phyloP scores from a whole-genome alignment of 2,888 invertebrate species.

The Rhingia campestris region DNA sequence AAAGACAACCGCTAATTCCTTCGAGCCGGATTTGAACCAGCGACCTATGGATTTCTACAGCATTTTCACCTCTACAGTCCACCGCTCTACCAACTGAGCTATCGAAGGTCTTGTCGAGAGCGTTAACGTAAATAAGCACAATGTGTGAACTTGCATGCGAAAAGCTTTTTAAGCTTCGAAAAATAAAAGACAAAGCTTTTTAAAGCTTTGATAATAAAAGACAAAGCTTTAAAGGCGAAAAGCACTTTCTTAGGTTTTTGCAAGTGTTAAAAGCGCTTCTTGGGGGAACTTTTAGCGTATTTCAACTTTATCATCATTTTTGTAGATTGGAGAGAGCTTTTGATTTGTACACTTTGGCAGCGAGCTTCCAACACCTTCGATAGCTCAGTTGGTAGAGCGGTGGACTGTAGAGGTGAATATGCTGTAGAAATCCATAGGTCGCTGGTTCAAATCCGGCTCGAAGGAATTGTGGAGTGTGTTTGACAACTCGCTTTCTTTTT shows the following conservation, averaged over 20 bases:
- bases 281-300: constrained; percentile 19
- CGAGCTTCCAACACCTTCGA: constrained; percentile 74
- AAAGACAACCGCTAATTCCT: constrained; percentile 80
- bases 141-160: constrained; percentile 20
- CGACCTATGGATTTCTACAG: constrained; percentile 85
- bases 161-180: not conserved
- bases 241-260: no score
- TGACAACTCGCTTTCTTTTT: no score
- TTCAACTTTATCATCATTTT: not conserved
- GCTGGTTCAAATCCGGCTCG: constrained; percentile 88
- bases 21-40: constrained; percentile 88
- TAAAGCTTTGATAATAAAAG: no score
- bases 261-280: no score
- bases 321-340: constrained; percentile 34
- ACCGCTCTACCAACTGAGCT: constrained; percentile 78
- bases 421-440: constrained; percentile 85
- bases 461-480: constrained; percentile 81
- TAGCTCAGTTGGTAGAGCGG: constrained; percentile 79
- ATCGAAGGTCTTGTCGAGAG: constrained; percentile 74
- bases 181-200: constrained; percentile 16
- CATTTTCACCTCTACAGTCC: constrained; percentile 76
- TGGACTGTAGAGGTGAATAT: constrained; percentile 77
- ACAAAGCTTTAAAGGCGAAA: no score
- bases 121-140: constrained; percentile 20
- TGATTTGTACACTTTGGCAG: constrained; percentile 21